A percentile compares a stretch with the other conserved stretches of the same genome.
phyloP scores from a whole-genome alignment of 2,113 vertebrate genomes.

The Cryptomyrus ogoouensis region DNA sequence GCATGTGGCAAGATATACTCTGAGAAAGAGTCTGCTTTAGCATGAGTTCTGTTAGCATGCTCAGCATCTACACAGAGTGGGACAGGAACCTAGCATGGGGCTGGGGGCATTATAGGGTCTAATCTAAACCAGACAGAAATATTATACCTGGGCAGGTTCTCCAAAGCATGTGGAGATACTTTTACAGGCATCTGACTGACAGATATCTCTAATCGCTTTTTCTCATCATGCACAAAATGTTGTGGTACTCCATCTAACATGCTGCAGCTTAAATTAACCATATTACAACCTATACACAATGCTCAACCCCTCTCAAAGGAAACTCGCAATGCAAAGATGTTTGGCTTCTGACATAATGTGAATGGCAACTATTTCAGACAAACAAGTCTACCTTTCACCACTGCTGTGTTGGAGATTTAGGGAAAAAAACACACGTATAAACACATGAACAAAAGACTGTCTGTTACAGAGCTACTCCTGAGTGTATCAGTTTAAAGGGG shows the following conservation, averaged over 20 bases:
- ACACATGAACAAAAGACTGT: background rate
- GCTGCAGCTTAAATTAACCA: background rate
- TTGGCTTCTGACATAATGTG: background rate
- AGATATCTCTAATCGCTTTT: background rate
- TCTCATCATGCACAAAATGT: background rate
- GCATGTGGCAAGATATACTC: background rate
- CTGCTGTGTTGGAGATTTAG: background rate
- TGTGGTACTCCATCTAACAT: background rate
- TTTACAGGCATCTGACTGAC: background rate
- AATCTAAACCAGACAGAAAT: conserved; percentile 1
- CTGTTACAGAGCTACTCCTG: background rate
- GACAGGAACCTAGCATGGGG: background rate
- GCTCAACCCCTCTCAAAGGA: background rate
- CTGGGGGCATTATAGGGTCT: background rate
- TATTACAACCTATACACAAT: background rate
- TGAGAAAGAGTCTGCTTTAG: background rate
- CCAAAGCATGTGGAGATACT: background rate
- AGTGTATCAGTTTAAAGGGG: background rate
- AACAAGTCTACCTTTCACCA: background rate
- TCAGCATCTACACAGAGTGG: background rate
- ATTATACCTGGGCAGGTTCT: background rate
- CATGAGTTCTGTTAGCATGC: background rate
- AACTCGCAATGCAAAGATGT: background rate
- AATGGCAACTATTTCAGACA: background rate
- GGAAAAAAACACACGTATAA: background rate